These are phyloP conservation scores for Sciurus niger DNA, from an alignment of 2,113 vertebrate genomes.

Conservation along the genomic window DNA sequence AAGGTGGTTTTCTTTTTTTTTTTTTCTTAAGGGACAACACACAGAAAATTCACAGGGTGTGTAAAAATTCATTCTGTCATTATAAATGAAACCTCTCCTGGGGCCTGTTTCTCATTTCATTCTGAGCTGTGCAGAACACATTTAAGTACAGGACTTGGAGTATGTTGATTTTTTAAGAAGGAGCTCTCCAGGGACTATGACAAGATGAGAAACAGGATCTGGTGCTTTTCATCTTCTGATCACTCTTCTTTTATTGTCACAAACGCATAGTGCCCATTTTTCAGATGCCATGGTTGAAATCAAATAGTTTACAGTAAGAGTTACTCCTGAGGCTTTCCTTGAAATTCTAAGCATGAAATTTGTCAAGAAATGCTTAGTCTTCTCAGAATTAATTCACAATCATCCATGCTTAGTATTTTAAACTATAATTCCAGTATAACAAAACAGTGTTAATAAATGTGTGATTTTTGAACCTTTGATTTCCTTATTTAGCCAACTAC, in stretches of 20 bases:
- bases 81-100: slow-evolving; percentile 1
- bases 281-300: not conserved
- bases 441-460: not conserved
- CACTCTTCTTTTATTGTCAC: not conserved
- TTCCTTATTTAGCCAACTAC: not conserved
- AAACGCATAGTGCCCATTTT: not conserved
- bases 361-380: slow-evolving; percentile 22
- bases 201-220: slow-evolving; percentile 4
- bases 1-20: not conserved
- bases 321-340: not conserved
- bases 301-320: not conserved
- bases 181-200: not conserved
- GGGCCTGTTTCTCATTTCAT: slow-evolving; percentile 57
- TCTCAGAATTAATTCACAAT: slow-evolving; percentile 20
- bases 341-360: not conserved
- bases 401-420: not conserved
- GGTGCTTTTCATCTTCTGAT: not conserved
- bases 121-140: slow-evolving; percentile 31
- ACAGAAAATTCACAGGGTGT: not conserved
- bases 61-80: slow-evolving; percentile 17
- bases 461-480: not conserved
- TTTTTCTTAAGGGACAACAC: not conserved
- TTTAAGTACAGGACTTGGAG: slow-evolving; percentile 42
- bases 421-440: slow-evolving; percentile 17
- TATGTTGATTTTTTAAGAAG: slow-evolving; percentile 46